A percentile compares a stretch with the other conserved stretches of the same genome.
phyloP scores from a whole-genome alignment of 2,888 invertebrate species.

The Minunthozetes semirufus region DNA sequence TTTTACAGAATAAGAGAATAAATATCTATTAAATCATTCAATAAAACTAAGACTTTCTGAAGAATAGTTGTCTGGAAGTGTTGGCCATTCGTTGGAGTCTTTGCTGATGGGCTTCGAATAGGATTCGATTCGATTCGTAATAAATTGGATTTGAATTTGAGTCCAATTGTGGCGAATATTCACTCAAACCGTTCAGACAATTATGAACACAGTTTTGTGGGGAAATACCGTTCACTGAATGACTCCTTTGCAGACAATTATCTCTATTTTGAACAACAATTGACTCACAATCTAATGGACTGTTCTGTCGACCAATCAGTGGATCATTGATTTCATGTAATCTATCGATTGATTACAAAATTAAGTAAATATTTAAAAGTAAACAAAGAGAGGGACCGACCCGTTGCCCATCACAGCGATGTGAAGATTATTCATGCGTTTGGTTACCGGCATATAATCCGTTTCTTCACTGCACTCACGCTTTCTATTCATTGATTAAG shows the following conservation, averaged over 20 bases:
- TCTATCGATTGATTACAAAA: neutral
- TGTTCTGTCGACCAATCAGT: neutral
- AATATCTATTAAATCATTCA: neutral
- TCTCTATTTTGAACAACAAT: neutral
- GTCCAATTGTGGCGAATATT: conserved; percentile 33
- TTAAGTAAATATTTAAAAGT: neutral
- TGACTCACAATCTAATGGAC: neutral
- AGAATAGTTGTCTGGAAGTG: neutral
- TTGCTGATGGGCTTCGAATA: conserved; percentile 37
- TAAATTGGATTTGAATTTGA: conserved; percentile 35
- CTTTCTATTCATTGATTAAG: neutral
- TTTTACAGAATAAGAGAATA: neutral
- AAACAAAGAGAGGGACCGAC: neutral
- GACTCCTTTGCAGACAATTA: neutral
- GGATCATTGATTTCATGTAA: neutral
- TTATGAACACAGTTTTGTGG: neutral
- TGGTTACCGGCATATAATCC: conserved; percentile 35
- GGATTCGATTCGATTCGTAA: conserved; percentile 36
- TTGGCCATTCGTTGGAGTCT: conserved; percentile 14
- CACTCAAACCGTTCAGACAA: neutral
- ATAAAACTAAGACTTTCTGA: neutral
- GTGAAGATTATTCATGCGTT: conserved; percentile 29
- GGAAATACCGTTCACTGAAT: neutral
- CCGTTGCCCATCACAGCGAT: conserved; percentile 16
- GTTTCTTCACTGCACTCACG: conserved; percentile 28